A percentile compares a stretch with the other conserved stretches of the same genome.
These are phyloP conservation scores for Dolomedes plantarius DNA, from an alignment of 2,888 invertebrate species.

Conservation along the genomic window DNA sequence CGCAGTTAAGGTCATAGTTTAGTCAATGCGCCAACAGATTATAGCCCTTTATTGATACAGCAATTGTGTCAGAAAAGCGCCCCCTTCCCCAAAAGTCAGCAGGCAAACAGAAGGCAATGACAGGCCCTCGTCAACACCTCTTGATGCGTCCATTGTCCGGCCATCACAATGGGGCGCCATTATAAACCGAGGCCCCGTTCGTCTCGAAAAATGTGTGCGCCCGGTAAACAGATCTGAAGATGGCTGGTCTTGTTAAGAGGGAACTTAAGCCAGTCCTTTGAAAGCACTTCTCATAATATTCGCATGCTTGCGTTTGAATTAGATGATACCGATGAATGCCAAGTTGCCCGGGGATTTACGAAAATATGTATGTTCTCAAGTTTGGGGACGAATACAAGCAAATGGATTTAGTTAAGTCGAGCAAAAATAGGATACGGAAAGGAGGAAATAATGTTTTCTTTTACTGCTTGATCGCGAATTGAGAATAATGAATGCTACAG, in stretches of 20 bases:
- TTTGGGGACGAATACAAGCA: no score
- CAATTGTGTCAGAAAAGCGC: background rate
- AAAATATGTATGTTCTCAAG: no score
- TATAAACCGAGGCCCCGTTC: background rate
- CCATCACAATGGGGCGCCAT: background rate
- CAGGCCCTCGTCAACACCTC: background rate
- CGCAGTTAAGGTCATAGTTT: background rate
- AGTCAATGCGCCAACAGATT: background rate
- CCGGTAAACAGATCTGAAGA: background rate
- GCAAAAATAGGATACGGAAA: no score
- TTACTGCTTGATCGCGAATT: no score
- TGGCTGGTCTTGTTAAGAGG: background rate
- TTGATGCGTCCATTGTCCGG: background rate
- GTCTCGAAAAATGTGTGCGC: background rate
- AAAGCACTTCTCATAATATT: background rate
- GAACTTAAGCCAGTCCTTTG: background rate
- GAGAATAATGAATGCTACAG: no score
- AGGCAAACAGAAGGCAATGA: background rate
- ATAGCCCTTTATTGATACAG: background rate
- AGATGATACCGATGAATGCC: no score
- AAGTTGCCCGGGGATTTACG: no score
- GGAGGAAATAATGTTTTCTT: no score
- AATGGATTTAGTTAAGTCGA: no score
- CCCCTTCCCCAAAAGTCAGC: background rate
- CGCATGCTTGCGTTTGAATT: background rate